Conservation (phyloP, 92 coral and sea anemone species). For the Zoanthus sansibaricus region DNA sequence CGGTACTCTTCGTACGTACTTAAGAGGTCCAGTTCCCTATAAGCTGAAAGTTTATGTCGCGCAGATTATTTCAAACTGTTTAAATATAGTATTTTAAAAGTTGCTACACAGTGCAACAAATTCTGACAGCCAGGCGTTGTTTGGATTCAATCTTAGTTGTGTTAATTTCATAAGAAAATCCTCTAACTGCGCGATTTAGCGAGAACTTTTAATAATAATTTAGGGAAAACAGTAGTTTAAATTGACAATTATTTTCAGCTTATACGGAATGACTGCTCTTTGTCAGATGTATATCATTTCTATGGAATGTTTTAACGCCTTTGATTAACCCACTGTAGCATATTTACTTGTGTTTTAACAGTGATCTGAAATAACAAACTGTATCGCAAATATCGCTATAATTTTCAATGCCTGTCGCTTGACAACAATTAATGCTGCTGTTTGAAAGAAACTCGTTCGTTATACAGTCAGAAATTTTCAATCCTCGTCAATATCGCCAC, state of each 20-base stretch:
- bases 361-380: background rate
- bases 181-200: background rate
- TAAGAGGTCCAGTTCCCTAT: background rate
- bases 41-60: background rate
- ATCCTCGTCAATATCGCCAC: no score
- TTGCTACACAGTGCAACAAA: background rate
- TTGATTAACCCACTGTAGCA: background rate
- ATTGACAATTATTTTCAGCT: background rate
- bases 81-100: background rate
- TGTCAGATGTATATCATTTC: background rate
- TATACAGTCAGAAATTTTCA: background rate
- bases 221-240: background rate
- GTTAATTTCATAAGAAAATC: background rate
- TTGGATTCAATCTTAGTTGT: background rate
- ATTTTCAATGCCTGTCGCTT: background rate
- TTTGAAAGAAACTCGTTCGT: background rate
- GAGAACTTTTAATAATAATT: background rate
- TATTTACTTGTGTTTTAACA: background rate
- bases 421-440: background rate
- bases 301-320: background rate
- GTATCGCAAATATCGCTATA: background rate
- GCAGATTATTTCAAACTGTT: background rate
- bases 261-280: background rate
- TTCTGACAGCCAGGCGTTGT: background rate
- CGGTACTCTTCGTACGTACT: constrained; percentile 25